These are phyloP conservation scores for Agonopterix heracliana DNA, from an alignment of 2,888 invertebrate species.

Conservation along the genomic window DNA sequence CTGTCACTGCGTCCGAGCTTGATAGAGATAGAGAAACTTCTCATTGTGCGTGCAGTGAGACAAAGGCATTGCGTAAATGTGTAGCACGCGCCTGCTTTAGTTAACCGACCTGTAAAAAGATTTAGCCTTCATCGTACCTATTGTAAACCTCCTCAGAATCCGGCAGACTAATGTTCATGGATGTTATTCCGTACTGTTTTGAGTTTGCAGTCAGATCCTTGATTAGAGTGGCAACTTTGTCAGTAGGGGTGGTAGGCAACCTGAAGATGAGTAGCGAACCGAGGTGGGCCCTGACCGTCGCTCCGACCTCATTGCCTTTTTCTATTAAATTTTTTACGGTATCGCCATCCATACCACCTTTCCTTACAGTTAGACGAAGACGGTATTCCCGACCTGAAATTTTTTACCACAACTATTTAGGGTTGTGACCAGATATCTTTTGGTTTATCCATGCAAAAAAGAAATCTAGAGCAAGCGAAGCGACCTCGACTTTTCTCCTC, in stretches of 20 bases:
- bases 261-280: conserved; percentile 51
- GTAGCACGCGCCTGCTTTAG: no score
- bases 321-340: conserved; percentile 25
- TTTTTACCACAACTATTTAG: no score
- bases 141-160: conserved; percentile 56
- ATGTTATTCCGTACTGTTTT: conserved; percentile 36
- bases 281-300: conserved; percentile 44
- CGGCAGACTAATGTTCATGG: conserved; percentile 49
- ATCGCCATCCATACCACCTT: conserved; percentile 26
- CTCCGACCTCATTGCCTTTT: conserved; percentile 27
- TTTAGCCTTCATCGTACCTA: conserved; percentile 33
- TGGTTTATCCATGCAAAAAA: neutral
- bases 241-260: conserved; percentile 45
- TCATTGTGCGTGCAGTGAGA: no score
- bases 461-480: neutral
- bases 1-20: no score
- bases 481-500: no score
- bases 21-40: no score
- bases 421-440: no score
- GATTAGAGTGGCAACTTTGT: conserved; percentile 36
- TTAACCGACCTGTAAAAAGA: no score
- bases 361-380: conserved; percentile 41
- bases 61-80: no score
- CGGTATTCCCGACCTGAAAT: conserved; percentile 46
- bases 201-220: conserved; percentile 35